Evolutionary conservation across 2,113 vertebrate genomes (phyloP), one percentile per base, ranked within the genome.

Genomic region (Sitta europaea): DNA sequence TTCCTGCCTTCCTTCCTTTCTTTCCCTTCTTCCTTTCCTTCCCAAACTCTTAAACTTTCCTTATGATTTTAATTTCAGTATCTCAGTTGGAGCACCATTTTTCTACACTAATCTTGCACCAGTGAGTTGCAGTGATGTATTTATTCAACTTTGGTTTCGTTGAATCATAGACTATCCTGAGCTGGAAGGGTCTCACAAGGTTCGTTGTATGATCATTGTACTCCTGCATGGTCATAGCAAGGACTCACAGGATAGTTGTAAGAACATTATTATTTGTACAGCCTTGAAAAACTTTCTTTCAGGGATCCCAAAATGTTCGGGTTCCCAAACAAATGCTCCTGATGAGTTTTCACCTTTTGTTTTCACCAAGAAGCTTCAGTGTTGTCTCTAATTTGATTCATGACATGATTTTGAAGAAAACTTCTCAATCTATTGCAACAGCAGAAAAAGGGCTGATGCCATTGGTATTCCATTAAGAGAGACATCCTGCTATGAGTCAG

Each of bases 401-500:
- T 0, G 0, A 13, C 73, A 42, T 28, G 38, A 51, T 61, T 68
- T 83, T 77, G 28, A 35, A 62, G 36, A 62, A 90, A 88, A 79
- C 31, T 73, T 29, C 22, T 90, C 15, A 51, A n/a, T 63, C 1
- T 2, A 24, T 83, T 43, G 35, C 23, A 83, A 59, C 3, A 21
- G 48, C 38, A 88, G n/a, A 71, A 93, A 92, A 93, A 83, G 21
- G 81, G 47, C 38, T 47, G 33, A 86, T 43, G 43, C 14, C 51
- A 57, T 72, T 86, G 72, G 22, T 81, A 63, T 81, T 74, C 88
- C 68, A 63, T 65, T 74, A 62, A 47, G 22, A 77, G 48, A 91
- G n/a, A n/a, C 13, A 27, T 89, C 80, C 68, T 72, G 65, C 65
- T 89, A 89, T 87, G 65, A 95, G 68, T 92, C 91, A 89, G 89